These are phyloP conservation scores for Protula sp. DNA, from an alignment of 2,888 invertebrate species.

Conservation along the genomic window DNA sequence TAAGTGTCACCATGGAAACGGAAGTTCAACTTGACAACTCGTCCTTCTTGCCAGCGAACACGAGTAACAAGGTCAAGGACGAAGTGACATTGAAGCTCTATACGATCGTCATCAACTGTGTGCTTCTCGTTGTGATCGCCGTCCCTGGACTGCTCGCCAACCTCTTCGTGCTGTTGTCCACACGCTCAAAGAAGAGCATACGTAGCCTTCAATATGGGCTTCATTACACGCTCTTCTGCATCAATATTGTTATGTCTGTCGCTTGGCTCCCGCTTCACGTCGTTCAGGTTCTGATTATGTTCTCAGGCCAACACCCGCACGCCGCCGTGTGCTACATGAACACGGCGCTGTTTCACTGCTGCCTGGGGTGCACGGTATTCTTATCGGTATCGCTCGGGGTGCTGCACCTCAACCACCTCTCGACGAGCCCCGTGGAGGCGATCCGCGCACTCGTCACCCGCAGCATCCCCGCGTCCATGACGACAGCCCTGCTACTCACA, in stretches of 20 bases:
- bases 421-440: neutral
- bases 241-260: constrained; percentile 7
- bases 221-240: constrained; percentile 3
- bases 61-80: too few species aligned
- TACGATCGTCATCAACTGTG: neutral
- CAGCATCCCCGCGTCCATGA: neutral
- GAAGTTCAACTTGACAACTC: too few species aligned
- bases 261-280: constrained; percentile 11
- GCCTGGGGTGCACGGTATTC: constrained; percentile 6
- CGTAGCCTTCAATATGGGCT: constrained; percentile 9
- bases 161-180: constrained; percentile 5
- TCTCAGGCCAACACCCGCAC: neutral
- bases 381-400: constrained; percentile 6
- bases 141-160: constrained; percentile 6
- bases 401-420: neutral
- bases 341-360: constrained; percentile 6
- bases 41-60: too few species aligned
- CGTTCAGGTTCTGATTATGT: constrained; percentile 3
- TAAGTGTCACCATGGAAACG: too few species aligned
- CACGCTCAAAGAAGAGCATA: constrained; percentile 9
- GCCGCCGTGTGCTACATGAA: constrained; percentile 6
- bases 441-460: neutral
- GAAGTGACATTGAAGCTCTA: neutral
- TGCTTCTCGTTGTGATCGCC: neutral
- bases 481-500: neutral